These are phyloP conservation scores for Glossophaga mutica DNA, from an alignment of 2,797 vertebrate species.

Conservation along the genomic window DNA sequence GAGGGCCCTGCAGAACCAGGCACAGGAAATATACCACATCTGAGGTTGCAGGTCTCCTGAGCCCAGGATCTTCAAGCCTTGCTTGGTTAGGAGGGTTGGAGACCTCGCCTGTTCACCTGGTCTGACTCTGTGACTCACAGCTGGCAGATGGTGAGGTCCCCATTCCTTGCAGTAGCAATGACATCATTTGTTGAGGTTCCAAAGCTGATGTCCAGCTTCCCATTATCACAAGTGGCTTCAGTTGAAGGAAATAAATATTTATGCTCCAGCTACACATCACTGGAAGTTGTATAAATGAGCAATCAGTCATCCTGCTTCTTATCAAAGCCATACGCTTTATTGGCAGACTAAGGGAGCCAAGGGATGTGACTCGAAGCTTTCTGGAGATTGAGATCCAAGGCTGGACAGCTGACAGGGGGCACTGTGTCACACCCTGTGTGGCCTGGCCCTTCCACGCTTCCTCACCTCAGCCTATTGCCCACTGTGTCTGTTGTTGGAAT, in stretches of 20 bases:
- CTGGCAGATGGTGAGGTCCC: neutral
- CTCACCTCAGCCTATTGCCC: neutral
- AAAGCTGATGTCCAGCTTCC: neutral
- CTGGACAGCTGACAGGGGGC: neutral
- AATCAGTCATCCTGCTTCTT: neutral
- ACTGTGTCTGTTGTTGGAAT: neutral
- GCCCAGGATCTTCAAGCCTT: neutral
- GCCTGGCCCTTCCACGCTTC: accelerated
- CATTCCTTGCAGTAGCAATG: neutral
- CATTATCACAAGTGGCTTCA: neutral
- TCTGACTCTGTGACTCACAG: neutral
- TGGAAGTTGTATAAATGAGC: neutral
- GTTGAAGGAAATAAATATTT: neutral
- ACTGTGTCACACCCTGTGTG: accelerated
- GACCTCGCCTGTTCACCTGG: neutral
- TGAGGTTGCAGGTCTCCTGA: neutral
- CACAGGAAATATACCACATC: accelerated
- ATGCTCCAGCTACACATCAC: neutral
- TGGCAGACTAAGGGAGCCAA: neutral
- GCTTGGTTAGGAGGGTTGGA: neutral
- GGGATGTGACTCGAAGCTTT: neutral
- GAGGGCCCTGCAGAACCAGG: neutral
- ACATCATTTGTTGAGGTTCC: neutral
- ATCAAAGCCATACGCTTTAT: neutral
- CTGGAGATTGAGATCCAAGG: neutral